Evolutionary conservation across 1,140 invertebrate species (phyloP).

Genomic region (Drosophila elegans): DNA sequence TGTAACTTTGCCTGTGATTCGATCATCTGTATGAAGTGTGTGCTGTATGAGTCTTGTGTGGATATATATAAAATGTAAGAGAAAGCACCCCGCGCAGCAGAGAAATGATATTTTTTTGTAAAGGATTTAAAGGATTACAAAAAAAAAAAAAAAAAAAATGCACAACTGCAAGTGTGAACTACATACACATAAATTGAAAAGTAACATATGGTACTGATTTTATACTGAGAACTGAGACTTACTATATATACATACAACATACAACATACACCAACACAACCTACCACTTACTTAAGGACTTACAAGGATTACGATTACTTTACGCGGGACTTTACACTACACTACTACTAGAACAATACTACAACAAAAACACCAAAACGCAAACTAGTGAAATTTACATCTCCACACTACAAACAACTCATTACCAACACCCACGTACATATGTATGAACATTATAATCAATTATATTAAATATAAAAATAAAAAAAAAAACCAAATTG

Average conservation of each 20-base stretch:
- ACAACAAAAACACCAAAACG: slow-evolving; percentile 39
- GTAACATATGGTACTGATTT: slow-evolving; percentile 80
- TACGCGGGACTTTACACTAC: slow-evolving; percentile 56
- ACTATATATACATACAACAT: slow-evolving; percentile 67
- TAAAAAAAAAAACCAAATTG: slow-evolving; percentile 41
- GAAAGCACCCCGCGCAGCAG: slow-evolving; percentile 77
- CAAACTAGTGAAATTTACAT: slow-evolving; percentile 78
- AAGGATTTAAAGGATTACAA: slow-evolving; percentile 33
- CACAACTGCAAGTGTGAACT: slow-evolving; percentile 52
- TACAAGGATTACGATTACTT: slow-evolving; percentile 71
- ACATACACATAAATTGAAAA: slow-evolving; percentile 60
- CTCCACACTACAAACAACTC: slow-evolving; percentile 32
- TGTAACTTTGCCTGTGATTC: slow-evolving; percentile 60
- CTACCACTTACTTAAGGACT: slow-evolving; percentile 67
- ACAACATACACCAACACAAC: slow-evolving; percentile 41
- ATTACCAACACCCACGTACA: slow-evolving; percentile 20
- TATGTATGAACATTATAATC: slow-evolving; percentile 38
- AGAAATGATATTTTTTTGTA: slow-evolving; percentile 51
- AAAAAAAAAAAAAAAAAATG: slow-evolving; percentile 39
- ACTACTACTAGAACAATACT: slow-evolving; percentile 53
- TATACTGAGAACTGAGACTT: slow-evolving; percentile 83
- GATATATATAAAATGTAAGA: slow-evolving; percentile 9
- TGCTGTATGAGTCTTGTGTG: slow-evolving; percentile 27
- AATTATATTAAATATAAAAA: slow-evolving; percentile 48
- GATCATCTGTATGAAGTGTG: slow-evolving; percentile 34